Evolutionary conservation across 2,888 invertebrate species (phyloP), one percentile per base, ranked within the genome.

Genomic region (Parnassius smintheus): DNA sequence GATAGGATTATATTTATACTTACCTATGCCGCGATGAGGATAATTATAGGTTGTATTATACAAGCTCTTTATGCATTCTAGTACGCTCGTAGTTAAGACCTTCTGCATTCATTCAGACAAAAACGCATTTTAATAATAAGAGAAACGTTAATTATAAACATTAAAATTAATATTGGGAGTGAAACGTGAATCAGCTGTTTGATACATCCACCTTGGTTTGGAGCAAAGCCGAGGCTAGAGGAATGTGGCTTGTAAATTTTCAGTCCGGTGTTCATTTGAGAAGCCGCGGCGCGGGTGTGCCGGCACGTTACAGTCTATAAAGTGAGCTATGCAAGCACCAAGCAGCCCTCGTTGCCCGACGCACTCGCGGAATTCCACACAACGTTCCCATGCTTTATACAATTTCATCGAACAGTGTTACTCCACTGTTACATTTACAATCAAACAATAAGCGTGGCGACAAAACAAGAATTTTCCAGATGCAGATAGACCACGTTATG

Each of bases 371-470:
- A 83, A 88, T 88, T 89, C 90, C 89, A 75, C 77, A 72, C 76
- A 78, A 74, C 73, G 87, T 91, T 91, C 91, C 89, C 91, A 91
- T 83, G 88, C 83, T 87, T 86, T 89, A 89, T 91, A 88, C 88
- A 82, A 89, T 90, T 91, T 88, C 90, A 89, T 81, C 82, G 83
- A 85, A 81, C 82, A 78, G 79, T 82, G 81, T 75, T 82, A 81
- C 78, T 82, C 81, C 77, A 79, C 78, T 81, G 79, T 35, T 35
- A 35, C 35, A 35, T 35, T 35, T 35, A 7, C 35, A 82, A 80
- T 77, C 78, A 80, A 87, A 90, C 89, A 90, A 91, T 89, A 80
- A 80, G 80, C 76, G 68, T 74, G 83, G 85, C 85, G 85, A 85
- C 80, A 80, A 77, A 82, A 80, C 80, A 80, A 80, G 80, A 83